Percentiles rank a stretch among this genome's conserved stretches.
Conservation (phyloP, 2,888 invertebrate genomes). For the Boloria euphrosyne region DNA sequence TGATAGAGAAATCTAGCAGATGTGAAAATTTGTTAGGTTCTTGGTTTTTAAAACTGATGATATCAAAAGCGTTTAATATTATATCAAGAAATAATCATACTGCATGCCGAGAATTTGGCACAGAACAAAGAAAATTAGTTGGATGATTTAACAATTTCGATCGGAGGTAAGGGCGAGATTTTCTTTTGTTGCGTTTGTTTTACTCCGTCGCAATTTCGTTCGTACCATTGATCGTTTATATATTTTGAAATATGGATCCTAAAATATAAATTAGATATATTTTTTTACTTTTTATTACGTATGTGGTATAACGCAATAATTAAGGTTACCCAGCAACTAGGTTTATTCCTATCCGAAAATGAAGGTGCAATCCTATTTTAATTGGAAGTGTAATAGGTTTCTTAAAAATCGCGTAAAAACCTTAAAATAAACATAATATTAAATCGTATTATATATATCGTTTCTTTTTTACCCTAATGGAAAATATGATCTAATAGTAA, state of each 20-base stretch:
- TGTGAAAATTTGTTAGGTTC: slow-evolving; percentile 60
- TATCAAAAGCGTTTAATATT: slow-evolving; percentile 47
- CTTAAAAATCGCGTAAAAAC: neutral
- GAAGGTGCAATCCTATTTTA: neutral
- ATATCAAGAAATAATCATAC: slow-evolving; percentile 40
- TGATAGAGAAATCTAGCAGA: slow-evolving; percentile 61
- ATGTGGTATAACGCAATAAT: neutral
- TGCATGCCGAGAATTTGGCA: slow-evolving; percentile 39
- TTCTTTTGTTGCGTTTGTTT: slow-evolving; percentile 44
- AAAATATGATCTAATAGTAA: neutral
- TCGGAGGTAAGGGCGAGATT: slow-evolving; percentile 58
- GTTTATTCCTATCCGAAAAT: neutral
- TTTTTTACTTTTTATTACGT: neutral
- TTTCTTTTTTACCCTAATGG: too few species aligned
- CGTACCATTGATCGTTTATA: slow-evolving; percentile 25
- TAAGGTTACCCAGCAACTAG: neutral
- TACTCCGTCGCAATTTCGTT: slow-evolving; percentile 39
- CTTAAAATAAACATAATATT: neutral
- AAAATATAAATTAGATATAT: neutral
- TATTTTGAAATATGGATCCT: slow-evolving; percentile 18
- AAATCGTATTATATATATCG: too few species aligned
- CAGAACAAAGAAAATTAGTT: slow-evolving; percentile 46
- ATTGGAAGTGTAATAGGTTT: slow-evolving; percentile 1
- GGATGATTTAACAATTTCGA: slow-evolving; percentile 69
- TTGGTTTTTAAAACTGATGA: slow-evolving; percentile 54